Percentiles rank a stretch among this genome's conserved stretches.
Evolutionary conservation across 2,888 invertebrate species (phyloP).

Genomic region (Adelognathus sp.): DNA sequence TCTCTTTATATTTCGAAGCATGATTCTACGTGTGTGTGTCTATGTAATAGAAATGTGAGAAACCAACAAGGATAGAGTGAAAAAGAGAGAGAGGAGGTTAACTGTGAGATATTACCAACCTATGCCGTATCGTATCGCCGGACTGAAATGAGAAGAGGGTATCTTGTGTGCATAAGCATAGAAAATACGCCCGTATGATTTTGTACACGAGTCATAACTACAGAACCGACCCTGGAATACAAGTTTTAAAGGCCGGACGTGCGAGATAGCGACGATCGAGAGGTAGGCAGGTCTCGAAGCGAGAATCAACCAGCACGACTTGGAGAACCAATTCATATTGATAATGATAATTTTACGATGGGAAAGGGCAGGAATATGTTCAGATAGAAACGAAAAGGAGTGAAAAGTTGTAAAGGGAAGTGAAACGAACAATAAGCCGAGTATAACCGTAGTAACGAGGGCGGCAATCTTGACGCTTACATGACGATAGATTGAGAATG

Average conservation of each 20-base stretch:
- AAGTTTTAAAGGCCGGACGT: conserved; percentile 47
- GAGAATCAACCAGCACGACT: background rate
- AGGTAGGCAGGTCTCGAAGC: background rate
- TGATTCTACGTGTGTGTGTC: background rate
- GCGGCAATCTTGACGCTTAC: conserved; percentile 33
- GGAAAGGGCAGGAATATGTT: background rate
- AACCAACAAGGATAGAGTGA: background rate
- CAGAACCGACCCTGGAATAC: conserved; percentile 1
- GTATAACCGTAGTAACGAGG: conserved; percentile 10
- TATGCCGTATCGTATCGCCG: conserved; percentile 6
- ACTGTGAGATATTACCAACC: conserved; percentile 17
- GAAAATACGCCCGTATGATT: no score
- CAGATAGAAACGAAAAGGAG: background rate
- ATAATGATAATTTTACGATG: background rate
- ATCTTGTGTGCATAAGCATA: no score
- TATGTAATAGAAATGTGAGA: background rate
- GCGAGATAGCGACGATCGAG: conserved; percentile 38
- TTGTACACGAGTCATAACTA: no score
- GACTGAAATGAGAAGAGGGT: no score
- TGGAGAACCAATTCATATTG: background rate
- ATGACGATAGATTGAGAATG: conserved; percentile 38
- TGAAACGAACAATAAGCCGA: conserved; percentile 39
- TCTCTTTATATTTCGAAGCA: background rate
- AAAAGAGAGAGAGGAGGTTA: conserved; percentile 2
- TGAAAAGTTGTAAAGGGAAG: conserved; percentile 17